Evolutionary conservation across 2,888 invertebrate genomes (phyloP).

Genomic region (Hesperia comma): DNA sequence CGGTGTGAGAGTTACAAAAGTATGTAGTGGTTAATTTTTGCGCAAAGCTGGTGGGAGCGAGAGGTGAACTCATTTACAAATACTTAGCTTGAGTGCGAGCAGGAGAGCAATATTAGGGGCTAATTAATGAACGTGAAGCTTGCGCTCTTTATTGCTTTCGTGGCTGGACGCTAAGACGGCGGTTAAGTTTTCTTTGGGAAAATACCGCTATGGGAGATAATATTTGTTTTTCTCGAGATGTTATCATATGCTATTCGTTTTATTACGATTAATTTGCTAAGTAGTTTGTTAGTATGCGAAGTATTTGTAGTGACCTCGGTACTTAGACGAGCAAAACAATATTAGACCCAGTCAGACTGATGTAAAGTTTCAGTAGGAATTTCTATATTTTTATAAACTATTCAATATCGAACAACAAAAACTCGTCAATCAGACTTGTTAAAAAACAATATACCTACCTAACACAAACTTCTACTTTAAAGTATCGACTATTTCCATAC

Average conservation of each 20-base stretch:
- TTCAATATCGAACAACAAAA: too few species aligned
- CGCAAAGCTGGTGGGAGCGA: conserved; percentile 81
- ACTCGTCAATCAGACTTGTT: too few species aligned
- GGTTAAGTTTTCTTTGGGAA: conserved; percentile 79
- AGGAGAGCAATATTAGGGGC: conserved; percentile 73
- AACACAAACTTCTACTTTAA: too few species aligned
- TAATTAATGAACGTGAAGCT: conserved; percentile 85
- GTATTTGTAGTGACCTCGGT: conserved; percentile 12
- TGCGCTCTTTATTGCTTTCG: conserved; percentile 84
- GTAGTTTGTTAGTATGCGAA: conserved; percentile 35
- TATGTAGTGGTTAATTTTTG: conserved; percentile 84
- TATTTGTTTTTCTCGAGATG: conserved; percentile 59
- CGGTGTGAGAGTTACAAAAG: conserved; percentile 71
- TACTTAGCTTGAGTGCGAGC: conserved; percentile 70
- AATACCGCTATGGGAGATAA: conserved; percentile 63
- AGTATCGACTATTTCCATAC: too few species aligned
- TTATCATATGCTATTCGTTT: conserved; percentile 38
- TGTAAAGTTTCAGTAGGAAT: background rate
- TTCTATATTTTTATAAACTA: background rate
- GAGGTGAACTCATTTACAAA: conserved; percentile 80
- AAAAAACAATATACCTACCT: too few species aligned
- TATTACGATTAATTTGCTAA: conserved; percentile 36
- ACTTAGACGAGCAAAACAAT: background rate
- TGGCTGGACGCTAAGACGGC: conserved; percentile 82
- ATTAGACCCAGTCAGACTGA: background rate